Conservation (phyloP, 2,113 vertebrate genomes). For the Antechinus stuartii region DNA sequence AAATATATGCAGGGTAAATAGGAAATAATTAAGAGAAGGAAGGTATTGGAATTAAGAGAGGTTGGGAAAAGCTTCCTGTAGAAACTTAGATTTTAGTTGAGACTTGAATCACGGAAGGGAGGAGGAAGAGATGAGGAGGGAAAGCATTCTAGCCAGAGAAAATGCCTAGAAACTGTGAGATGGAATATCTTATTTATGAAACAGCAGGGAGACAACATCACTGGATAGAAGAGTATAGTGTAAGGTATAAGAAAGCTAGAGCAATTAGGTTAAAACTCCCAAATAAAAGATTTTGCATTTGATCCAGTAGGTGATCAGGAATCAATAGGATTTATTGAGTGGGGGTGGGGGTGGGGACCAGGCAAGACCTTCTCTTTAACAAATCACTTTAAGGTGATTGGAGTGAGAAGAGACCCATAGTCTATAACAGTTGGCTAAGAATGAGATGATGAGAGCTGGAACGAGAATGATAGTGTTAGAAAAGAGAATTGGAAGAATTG, state of each 20-base stretch:
- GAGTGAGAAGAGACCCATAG: background rate
- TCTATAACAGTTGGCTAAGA: background rate
- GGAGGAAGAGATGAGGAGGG: background rate
- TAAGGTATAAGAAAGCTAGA: no score
- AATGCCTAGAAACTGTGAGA: background rate
- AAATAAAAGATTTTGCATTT: background rate
- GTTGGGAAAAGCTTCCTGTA: background rate
- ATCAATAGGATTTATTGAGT: background rate
- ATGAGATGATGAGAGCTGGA: background rate
- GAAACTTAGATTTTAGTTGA: background rate
- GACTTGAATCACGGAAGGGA: background rate
- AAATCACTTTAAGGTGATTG: background rate
- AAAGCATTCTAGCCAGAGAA: background rate
- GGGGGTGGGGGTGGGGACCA: no score
- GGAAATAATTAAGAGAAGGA: background rate
- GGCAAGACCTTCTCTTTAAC: background rate
- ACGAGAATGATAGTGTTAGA: background rate
- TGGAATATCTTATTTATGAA: background rate
- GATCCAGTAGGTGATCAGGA: background rate
- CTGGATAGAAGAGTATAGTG: no score
- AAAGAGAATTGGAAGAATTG: background rate
- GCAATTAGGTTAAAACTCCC: background rate
- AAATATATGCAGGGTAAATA: background rate
- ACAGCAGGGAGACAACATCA: background rate
- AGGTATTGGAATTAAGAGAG: background rate